phyloP scores from a whole-genome alignment of 2,797 vertebrate species.

The Oophaga sylvatica region DNA sequence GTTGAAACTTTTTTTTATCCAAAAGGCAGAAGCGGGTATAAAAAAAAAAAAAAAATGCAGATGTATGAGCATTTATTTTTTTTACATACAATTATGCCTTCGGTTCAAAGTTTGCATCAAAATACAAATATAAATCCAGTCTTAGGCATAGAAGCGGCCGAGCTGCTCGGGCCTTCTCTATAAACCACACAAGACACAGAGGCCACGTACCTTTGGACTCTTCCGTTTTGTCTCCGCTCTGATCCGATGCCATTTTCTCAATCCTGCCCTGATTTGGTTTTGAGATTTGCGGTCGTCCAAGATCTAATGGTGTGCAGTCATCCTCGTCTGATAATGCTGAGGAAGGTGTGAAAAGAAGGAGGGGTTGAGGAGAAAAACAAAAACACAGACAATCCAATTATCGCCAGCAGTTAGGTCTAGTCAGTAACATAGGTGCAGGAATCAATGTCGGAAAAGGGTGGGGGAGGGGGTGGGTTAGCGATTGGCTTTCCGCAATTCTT shows the following conservation, averaged over 20 bases:
- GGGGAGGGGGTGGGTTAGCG: not conserved
- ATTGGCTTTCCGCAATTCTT: slow-evolving; percentile 30
- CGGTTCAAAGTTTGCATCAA: not conserved
- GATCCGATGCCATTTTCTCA: slow-evolving; percentile 52
- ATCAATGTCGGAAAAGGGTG: not conserved
- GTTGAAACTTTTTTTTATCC: no score
- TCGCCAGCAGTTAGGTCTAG: not conserved
- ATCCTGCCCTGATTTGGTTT: not conserved
- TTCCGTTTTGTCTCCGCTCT: slow-evolving; percentile 18
- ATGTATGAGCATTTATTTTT: not conserved
- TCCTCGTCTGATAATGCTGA: slow-evolving; percentile 55
- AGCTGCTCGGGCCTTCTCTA: no score
- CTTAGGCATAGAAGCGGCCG: no score
- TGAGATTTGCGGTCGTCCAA: slow-evolving; percentile 1
- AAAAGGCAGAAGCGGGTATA: no score
- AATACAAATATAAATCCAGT: not conserved
- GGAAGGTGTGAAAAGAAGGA: not conserved
- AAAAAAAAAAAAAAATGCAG: not conserved
- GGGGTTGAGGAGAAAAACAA: not conserved
- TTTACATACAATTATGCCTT: not conserved
- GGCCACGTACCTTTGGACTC: slow-evolving; percentile 43
- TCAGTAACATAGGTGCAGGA: not conserved
- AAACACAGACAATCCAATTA: not conserved
- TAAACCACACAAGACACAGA: not conserved
- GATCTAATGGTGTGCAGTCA: slow-evolving; percentile 34